These are phyloP conservation scores for fruit fly (Drosophila melanogaster) DNA, from an alignment of 1,140 invertebrate species.

Conservation along the genomic window Release_6_plus_ISO1_MT NT_033777.3:31137501-31138000, in stretches of 20 bases:
- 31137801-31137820: neutral
- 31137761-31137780: slow-evolving; percentile 82
- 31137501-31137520: slow-evolving; percentile 58
- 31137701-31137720: slow-evolving; percentile 24
- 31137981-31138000: slow-evolving; percentile 74
- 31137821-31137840: slow-evolving; percentile 16
- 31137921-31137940: slow-evolving; percentile 82
- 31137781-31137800: slow-evolving; percentile 44
- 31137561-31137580: neutral
- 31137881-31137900: slow-evolving; percentile 23
- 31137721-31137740: slow-evolving; percentile 70
- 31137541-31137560: too few relatives aligned
- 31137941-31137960: slow-evolving; percentile 80
- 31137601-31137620: slow-evolving; percentile 52
- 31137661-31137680: slow-evolving; percentile 12
- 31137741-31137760: slow-evolving; percentile 81
- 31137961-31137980: slow-evolving; percentile 79
- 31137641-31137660: slow-evolving; percentile 11
- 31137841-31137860: slow-evolving; percentile 39
- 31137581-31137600: slow-evolving; percentile 4
- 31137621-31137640: slow-evolving; percentile 52
- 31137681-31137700: slow-evolving; percentile 1
- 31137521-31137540: neutral
- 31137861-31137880: slow-evolving; percentile 3
- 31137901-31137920: slow-evolving; percentile 72